Base-by-base conservation (phyloP, 2,888 invertebrate genomes). In the Epistrophe grossulariae region DNA sequence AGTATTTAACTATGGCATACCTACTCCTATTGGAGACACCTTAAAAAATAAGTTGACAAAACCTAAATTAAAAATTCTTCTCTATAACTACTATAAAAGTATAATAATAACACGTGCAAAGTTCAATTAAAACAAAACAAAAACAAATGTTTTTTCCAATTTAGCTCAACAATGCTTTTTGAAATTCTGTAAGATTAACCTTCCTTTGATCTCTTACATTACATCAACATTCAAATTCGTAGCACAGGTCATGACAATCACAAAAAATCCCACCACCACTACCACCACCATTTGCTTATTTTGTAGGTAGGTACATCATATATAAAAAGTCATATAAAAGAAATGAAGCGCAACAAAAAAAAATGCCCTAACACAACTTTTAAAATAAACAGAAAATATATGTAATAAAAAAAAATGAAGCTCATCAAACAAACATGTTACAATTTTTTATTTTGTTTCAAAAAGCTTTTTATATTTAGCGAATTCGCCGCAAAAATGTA, bases 161-260 rank as follows among this genome's bases (percentile, higher is more conserved):
- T 68, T 38, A 19, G 4, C 38, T 19, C 9, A 50, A 68, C 35
- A 50, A 70, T 68, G 35, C 35, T 50, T 66, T 24, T 66, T n/a
- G 28, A 38, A 40, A 40, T n/a, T 31, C 50, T 13, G 10, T 52
- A 70, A 59, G 79, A 76, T 84, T 77, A 84, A 77, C 76, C 40
- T 72, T 62, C 10, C 60, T 80, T 77, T 80, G 66, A 64, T 64
- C 64, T 81, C 71, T 80, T 10, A 5, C 28, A 77, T 80, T 55
- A 77, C 81, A 72, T 80, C 80, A 84, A 84, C 66, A 72, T 72
- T 76, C 71, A 64, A 84, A 72, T 76, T 55, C 57, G 76, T 84
- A 80, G n/a, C 77, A 77, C 84, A 84, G 80, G 84, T 84, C 81
- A 84, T 72, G 80, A 71, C 76, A 71, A 71, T 24, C 70, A 77